These are phyloP conservation scores for Myxocyprinus asiaticus DNA, from an alignment of 2,113 vertebrate species.

Conservation along the genomic window DNA sequence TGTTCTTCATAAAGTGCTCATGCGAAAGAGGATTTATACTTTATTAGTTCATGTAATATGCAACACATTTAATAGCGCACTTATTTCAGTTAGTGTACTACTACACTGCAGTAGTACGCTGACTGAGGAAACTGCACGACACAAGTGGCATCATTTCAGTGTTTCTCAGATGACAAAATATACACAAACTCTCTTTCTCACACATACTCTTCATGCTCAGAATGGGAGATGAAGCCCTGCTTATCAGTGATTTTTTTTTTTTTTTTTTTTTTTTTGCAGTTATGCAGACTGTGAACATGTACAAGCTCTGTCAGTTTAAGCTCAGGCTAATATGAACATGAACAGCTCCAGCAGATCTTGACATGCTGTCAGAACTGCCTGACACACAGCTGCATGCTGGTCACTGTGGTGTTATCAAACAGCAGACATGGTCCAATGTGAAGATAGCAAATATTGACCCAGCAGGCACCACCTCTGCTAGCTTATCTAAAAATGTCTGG, in stretches of 20 bases:
- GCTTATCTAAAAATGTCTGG: slow-evolving; percentile 6
- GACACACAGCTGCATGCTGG: slow-evolving; percentile 19
- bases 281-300: slow-evolving; percentile 29
- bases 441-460: slow-evolving; percentile 36
- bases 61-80: slow-evolving; percentile 65
- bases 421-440: slow-evolving; percentile 20
- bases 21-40: slow-evolving; percentile 62
- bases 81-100: slow-evolving; percentile 61
- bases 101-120: neutral
- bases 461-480: slow-evolving; percentile 1
- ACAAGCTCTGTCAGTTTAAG: neutral
- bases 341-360: slow-evolving; percentile 38
- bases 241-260: slow-evolving; percentile 49
- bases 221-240: slow-evolving; percentile 2
- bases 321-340: slow-evolving; percentile 13
- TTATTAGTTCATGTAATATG: slow-evolving; percentile 72
- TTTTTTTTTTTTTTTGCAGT: too few species aligned
- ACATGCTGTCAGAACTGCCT: slow-evolving; percentile 37
- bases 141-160: slow-evolving; percentile 3
- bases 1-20: slow-evolving; percentile 62
- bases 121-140: neutral
- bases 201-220: slow-evolving; percentile 8
- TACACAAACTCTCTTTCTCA: neutral
- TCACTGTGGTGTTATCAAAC: slow-evolving; percentile 46
- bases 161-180: slow-evolving; percentile 8